Evolutionary conservation across 2,888 invertebrate genomes (phyloP).

Genomic region (Troglohyphantes excavatus): DNA sequence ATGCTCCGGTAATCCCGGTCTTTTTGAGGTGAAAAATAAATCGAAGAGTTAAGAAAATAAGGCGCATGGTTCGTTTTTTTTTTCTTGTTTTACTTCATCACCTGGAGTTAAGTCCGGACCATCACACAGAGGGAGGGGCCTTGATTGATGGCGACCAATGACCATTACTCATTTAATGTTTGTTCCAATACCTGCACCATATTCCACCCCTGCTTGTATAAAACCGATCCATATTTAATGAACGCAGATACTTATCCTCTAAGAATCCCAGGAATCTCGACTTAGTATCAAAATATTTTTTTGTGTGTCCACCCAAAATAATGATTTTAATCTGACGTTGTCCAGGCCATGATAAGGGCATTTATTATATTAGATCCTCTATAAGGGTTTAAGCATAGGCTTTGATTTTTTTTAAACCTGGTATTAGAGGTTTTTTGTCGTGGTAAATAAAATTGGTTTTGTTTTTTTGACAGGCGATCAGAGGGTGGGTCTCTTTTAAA

Average conservation of each 20-base stretch:
- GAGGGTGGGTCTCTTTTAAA: constrained; percentile 55
- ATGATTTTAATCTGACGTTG: constrained; percentile 74
- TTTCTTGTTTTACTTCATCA: constrained; percentile 46
- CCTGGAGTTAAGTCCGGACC: constrained; percentile 55
- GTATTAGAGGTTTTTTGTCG: constrained; percentile 44
- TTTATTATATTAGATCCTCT: constrained; percentile 55
- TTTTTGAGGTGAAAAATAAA: constrained; percentile 75
- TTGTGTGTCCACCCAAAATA: constrained; percentile 75
- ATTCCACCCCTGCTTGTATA: constrained; percentile 42
- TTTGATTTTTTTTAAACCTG: constrained; percentile 12
- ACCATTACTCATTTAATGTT: constrained; percentile 78
- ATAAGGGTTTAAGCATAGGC: constrained; percentile 27
- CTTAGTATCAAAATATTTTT: constrained; percentile 75
- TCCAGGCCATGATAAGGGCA: constrained; percentile 46
- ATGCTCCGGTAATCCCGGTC: constrained; percentile 63
- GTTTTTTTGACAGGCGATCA: not conserved
- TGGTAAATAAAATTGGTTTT: constrained; percentile 66
- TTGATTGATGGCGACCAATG: constrained; percentile 72
- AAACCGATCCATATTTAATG: constrained; percentile 75
- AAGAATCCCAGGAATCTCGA: constrained; percentile 52
- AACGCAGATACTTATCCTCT: constrained; percentile 49
- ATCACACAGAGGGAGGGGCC: constrained; percentile 61
- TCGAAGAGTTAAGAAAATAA: constrained; percentile 67
- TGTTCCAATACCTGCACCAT: constrained; percentile 63
- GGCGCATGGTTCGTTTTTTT: constrained; percentile 19